A percentile compares a stretch with the other conserved stretches of the same genome.
These are phyloP conservation scores for Nannoperca australis DNA, from an alignment of 2,797 vertebrate genomes.

Conservation along the genomic window DNA sequence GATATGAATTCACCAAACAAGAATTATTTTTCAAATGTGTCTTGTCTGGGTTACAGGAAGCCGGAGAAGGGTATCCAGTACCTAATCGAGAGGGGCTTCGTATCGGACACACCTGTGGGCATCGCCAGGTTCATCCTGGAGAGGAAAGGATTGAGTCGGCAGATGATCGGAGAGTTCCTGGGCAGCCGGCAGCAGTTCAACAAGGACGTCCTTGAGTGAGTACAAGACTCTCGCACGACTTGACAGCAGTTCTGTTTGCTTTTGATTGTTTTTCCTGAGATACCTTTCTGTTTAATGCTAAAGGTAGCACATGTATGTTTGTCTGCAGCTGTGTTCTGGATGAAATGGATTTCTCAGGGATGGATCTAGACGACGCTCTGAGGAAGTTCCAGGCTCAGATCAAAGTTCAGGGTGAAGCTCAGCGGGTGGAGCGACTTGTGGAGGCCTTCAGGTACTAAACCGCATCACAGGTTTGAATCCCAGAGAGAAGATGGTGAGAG, in stretches of 20 bases:
- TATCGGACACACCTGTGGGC: constrained; percentile 94
- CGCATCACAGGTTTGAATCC: not conserved
- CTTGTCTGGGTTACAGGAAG: constrained; percentile 84
- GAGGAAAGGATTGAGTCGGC: constrained; percentile 94
- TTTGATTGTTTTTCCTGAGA: not conserved
- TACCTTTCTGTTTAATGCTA: not conserved
- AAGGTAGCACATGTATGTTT: not conserved
- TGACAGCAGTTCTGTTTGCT: too few relatives aligned
- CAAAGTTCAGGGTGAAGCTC: constrained; percentile 95
- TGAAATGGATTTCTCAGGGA: constrained; percentile 97
- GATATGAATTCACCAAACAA: too few relatives aligned
- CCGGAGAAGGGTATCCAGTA: constrained; percentile 98
- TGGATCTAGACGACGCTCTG: constrained; percentile 95
- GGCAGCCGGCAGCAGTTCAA: constrained; percentile 96
- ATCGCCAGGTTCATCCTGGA: constrained; percentile 97
- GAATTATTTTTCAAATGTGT: not conserved
- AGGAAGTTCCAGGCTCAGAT: constrained; percentile 98
- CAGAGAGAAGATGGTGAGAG: not conserved
- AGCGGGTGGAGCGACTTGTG: constrained; percentile 95
- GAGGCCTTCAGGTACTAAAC: constrained; percentile 93
- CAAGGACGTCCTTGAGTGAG: constrained; percentile 95
- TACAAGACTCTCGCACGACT: not conserved
- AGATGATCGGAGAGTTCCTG: constrained; percentile 97
- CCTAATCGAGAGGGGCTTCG: constrained; percentile 94
- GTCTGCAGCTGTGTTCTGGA: constrained; percentile 91